Evolutionary conservation across 1,140 invertebrate genomes (phyloP).

Genomic region (Pomacea maculata): DNA sequence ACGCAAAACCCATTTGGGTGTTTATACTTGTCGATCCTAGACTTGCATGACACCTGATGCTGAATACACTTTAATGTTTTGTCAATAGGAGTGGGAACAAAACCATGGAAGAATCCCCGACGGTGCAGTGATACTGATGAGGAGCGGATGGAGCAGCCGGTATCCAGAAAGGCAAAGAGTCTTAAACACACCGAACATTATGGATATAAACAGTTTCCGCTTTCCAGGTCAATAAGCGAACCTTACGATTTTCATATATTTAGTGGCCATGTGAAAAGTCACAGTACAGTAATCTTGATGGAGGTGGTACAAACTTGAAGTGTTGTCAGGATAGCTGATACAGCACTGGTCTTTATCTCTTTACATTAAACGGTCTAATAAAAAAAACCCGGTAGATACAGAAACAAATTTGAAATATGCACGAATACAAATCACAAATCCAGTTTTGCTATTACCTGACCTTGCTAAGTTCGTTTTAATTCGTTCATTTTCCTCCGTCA

Average conservation of each 20-base stretch:
- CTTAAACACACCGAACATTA: slow-evolving; percentile 10
- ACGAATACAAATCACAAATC: no score
- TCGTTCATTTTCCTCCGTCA: no score
- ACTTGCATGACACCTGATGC: no score
- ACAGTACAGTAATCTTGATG: neutral
- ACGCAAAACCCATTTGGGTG: no score
- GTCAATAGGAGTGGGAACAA: slow-evolving; percentile 22
- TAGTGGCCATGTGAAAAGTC: neutral
- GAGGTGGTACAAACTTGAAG: neutral
- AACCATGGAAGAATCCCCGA: slow-evolving; percentile 21
- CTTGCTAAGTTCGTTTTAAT: no score
- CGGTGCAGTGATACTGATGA: slow-evolving; percentile 23
- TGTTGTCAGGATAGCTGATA: neutral
- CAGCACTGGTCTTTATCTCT: neutral
- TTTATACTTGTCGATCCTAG: no score
- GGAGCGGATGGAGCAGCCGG: slow-evolving; percentile 10
- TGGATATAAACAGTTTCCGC: slow-evolving; percentile 13
- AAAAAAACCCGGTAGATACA: no score
- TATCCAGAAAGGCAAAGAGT: slow-evolving; percentile 17
- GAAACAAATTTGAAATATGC: no score
- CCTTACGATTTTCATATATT: neutral
- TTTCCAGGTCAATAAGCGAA: slow-evolving; percentile 21
- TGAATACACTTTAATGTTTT: no score
- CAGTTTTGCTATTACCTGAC: no score
- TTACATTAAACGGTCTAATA: neutral